Conservation (phyloP, 2,113 vertebrate species). For the Tachycineta bicolor region DNA sequence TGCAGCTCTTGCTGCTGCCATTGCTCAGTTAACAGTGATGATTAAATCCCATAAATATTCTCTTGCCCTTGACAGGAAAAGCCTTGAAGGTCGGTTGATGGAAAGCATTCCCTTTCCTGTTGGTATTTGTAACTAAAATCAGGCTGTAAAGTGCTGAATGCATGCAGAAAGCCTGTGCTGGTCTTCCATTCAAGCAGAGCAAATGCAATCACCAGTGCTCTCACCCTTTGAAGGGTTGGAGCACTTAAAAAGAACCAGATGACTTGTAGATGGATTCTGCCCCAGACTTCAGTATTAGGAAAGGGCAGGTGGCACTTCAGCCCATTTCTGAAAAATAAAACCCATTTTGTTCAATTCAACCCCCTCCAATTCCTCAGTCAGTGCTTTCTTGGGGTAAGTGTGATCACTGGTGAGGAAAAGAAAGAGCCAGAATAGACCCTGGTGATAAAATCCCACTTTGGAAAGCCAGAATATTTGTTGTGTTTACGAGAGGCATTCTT, state of each 20-base stretch:
- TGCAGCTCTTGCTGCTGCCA: neutral
- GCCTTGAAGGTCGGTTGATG: neutral
- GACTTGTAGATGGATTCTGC: slow-evolving; percentile 22
- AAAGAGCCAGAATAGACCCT: neutral
- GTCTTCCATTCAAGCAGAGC: slow-evolving; percentile 11
- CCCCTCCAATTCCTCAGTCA: neutral
- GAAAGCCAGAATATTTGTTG: neutral
- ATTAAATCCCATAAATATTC: neutral
- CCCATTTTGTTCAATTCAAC: neutral
- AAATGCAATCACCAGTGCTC: slow-evolving; percentile 29
- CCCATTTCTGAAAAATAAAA: slow-evolving; percentile 27
- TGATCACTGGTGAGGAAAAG: neutral
- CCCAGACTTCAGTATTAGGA: neutral
- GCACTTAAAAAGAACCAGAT: neutral
- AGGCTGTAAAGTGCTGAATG: neutral
- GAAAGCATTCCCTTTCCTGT: neutral
- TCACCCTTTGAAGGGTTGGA: neutral
- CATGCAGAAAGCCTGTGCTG: neutral
- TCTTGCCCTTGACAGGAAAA: neutral
- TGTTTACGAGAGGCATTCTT: neutral
- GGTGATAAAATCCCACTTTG: neutral
- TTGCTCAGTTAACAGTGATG: neutral
- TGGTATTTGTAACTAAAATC: slow-evolving; percentile 5
- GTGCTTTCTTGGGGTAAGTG: neutral
- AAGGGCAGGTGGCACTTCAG: neutral